Evolutionary conservation across 2,113 vertebrate species (phyloP).

Genomic region (Centropus unirufus): DNA sequence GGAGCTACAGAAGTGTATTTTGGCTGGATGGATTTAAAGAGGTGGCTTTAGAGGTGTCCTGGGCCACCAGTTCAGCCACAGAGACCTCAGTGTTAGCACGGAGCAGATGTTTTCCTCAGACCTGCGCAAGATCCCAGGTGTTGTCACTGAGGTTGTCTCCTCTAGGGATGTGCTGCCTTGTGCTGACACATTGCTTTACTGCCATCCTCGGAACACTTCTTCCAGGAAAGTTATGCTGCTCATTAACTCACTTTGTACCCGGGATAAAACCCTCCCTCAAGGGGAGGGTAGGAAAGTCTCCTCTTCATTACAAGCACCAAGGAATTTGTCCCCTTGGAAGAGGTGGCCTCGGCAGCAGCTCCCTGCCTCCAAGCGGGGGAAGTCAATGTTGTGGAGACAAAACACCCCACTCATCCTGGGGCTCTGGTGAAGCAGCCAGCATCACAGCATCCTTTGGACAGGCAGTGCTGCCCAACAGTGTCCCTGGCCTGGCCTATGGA

Average conservation of each 20-base stretch:
- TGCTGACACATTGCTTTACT: background rate
- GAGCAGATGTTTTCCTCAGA: background rate
- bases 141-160: background rate
- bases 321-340: background rate
- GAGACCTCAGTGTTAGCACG: background rate
- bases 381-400: rapidly evolving
- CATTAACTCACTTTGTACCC: background rate
- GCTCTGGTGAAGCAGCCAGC: background rate
- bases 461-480: background rate
- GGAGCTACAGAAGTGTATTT: background rate
- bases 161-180: too few relatives aligned
- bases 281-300: background rate
- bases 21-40: background rate
- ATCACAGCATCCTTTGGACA: background rate
- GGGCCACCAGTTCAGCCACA: background rate
- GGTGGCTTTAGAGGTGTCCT: background rate
- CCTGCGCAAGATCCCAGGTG: background rate
- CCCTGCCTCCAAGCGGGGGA: background rate
- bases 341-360: background rate
- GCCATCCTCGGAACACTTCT: rapidly evolving
- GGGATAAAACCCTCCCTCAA: background rate
- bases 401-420: rapidly evolving
- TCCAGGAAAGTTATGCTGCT: too few relatives aligned
- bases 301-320: rapidly evolving
- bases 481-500: background rate